A percentile compares a stretch with the other conserved stretches of the same genome.
Conservation (phyloP, 2,113 vertebrate genomes). For the Sclerurus mexicanus region DNA sequence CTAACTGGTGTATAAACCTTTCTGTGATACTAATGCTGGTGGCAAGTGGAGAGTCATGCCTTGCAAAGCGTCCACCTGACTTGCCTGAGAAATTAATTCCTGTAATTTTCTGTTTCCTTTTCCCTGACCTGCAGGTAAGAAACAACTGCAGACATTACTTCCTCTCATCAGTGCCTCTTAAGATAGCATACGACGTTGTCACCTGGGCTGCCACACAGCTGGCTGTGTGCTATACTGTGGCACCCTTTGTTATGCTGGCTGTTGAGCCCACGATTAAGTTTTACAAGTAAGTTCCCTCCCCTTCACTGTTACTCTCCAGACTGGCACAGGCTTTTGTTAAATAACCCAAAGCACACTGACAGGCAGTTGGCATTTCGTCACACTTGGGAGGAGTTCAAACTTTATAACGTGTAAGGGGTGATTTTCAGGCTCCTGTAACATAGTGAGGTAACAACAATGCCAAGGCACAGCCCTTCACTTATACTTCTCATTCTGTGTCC, state of each 20-base stretch:
- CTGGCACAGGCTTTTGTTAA: neutral
- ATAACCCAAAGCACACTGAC: neutral
- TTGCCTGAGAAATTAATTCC: neutral
- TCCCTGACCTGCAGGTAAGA: slow-evolving; percentile 69
- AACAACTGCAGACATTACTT: slow-evolving; percentile 75
- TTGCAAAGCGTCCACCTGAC: fast-evolving
- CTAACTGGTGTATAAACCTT: neutral
- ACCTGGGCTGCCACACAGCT: slow-evolving; percentile 79
- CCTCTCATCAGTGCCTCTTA: slow-evolving; percentile 68
- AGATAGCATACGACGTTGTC: slow-evolving; percentile 59
- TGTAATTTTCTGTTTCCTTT: neutral
- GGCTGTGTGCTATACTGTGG: slow-evolving; percentile 74
- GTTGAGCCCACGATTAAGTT: slow-evolving; percentile 76
- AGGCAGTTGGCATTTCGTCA: neutral
- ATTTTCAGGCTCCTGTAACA: neutral
- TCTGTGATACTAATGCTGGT: neutral
- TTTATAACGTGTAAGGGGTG: neutral
- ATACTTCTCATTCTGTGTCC: neutral
- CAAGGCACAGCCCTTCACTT: neutral
- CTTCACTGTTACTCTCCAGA: neutral
- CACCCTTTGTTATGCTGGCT: slow-evolving; percentile 77
- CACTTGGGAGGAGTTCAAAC: neutral
- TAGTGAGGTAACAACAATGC: neutral
- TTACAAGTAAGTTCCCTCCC: slow-evolving; percentile 74
- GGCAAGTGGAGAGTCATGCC: neutral